phyloP scores from a whole-genome alignment of 2,888 invertebrate genomes.

The Chironomus tentans region DNA sequence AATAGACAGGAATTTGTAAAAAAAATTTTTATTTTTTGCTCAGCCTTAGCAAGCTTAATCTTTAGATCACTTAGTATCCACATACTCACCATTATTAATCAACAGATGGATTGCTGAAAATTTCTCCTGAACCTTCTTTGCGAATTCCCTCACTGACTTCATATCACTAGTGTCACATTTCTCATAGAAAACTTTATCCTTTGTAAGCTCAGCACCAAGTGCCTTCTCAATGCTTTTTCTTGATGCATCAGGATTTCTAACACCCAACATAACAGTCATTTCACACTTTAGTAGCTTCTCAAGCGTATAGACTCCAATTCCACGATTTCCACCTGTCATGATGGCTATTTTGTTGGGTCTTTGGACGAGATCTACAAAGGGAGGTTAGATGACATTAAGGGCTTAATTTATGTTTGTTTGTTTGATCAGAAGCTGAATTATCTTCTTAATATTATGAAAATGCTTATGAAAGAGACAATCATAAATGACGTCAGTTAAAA shows the following conservation, averaged over 20 bases:
- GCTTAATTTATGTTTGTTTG: too few species aligned
- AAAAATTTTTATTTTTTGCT: too few species aligned
- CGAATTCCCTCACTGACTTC: constrained; percentile 68
- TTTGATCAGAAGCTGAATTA: too few species aligned
- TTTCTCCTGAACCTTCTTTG: constrained; percentile 52
- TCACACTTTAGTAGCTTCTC: constrained; percentile 66
- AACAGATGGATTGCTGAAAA: constrained; percentile 60
- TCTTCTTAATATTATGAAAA: too few species aligned
- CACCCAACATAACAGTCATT: constrained; percentile 57
- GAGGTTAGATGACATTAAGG: too few species aligned
- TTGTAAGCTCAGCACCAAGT: constrained; percentile 37
- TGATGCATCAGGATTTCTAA: constrained; percentile 56
- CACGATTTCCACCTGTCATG: constrained; percentile 79
- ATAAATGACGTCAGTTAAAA: too few species aligned
- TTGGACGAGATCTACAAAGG: constrained; percentile 49
- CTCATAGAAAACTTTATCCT: constrained; percentile 55
- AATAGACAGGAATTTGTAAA: too few species aligned
- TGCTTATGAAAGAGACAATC: too few species aligned
- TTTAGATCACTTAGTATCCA: too few species aligned
- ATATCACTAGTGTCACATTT: constrained; percentile 67
- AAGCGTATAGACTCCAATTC: constrained; percentile 71
- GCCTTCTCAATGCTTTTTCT: constrained; percentile 39
- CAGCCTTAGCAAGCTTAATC: too few species aligned
- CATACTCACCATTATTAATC: constrained; percentile 69
- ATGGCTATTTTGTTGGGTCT: constrained; percentile 63